Evolutionary conservation across 2,113 vertebrate species (phyloP).

Genomic region (Megaceryle maxima): DNA sequence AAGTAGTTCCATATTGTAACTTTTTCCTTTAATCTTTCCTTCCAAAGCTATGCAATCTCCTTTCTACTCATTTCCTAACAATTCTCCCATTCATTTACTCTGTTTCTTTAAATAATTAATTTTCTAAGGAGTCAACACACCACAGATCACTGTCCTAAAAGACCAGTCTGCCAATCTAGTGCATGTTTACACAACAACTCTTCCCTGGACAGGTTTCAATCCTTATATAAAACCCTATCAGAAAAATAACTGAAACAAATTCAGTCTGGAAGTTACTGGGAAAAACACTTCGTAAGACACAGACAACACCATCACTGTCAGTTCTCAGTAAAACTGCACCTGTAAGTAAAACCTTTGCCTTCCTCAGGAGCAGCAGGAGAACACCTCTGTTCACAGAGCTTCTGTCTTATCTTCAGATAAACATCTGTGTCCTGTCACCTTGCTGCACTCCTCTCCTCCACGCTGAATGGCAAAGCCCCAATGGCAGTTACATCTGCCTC

Average conservation of each 20-base stretch:
- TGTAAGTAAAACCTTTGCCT: background rate
- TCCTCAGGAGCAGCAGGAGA: background rate
- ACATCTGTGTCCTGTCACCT: background rate
- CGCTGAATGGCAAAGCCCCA: background rate
- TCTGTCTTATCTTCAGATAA: background rate
- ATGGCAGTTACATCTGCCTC: background rate
- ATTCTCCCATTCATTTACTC: background rate
- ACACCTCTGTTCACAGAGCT: background rate
- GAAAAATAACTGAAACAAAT: background rate
- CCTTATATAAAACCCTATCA: background rate
- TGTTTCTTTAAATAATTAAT: background rate
- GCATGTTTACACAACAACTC: background rate
- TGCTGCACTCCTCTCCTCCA: no score
- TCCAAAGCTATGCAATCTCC: background rate
- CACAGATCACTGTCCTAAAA: background rate
- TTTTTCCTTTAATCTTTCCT: background rate
- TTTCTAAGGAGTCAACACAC: background rate
- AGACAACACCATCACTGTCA: accelerated
- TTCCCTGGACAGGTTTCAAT: background rate
- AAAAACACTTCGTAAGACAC: background rate
- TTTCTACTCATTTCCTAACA: background rate
- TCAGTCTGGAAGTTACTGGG: background rate
- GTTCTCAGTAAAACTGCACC: background rate
- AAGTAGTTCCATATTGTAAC: background rate
- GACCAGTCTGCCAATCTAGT: background rate